Percentiles rank a stretch among this genome's conserved stretches.
Conservation (phyloP, 1,140 invertebrate genomes). For the Phymorhynchus buccinoides region DNA sequence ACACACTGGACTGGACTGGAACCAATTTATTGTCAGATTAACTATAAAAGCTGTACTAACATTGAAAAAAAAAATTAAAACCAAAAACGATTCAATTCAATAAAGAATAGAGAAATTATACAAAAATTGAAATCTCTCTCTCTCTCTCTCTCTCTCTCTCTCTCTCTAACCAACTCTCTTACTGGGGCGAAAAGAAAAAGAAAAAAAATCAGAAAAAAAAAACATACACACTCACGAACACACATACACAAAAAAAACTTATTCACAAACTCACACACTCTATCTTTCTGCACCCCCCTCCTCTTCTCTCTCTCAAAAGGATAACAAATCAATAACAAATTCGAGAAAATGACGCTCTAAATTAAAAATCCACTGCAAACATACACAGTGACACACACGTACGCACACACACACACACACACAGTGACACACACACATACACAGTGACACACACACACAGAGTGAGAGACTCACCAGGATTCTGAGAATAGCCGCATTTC, state of each 20-base stretch:
- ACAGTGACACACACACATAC: neutral
- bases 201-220: neutral
- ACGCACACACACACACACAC: neutral
- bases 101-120: too few species aligned
- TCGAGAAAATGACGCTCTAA: too few species aligned
- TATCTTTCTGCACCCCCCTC: neutral
- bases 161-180: neutral
- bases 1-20: too few species aligned
- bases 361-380: too few species aligned
- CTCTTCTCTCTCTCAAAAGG: neutral
- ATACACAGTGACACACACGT: neutral
- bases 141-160: too few species aligned
- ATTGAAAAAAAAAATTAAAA: too few species aligned
- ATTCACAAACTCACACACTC: neutral
- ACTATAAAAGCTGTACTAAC: too few species aligned
- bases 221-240: neutral
- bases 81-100: too few species aligned
- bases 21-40: too few species aligned
- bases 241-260: neutral
- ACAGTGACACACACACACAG: neutral
- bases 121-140: too few species aligned
- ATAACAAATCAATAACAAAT: too few species aligned
- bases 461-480: conserved; percentile 52
- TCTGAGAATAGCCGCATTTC: conserved; percentile 82
- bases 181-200: neutral